A percentile compares a stretch with the other conserved stretches of the same genome.
These are phyloP conservation scores for Epizoanthus rinbou DNA, from an alignment of 92 coral and sea anemone species.

Conservation along the genomic window DNA sequence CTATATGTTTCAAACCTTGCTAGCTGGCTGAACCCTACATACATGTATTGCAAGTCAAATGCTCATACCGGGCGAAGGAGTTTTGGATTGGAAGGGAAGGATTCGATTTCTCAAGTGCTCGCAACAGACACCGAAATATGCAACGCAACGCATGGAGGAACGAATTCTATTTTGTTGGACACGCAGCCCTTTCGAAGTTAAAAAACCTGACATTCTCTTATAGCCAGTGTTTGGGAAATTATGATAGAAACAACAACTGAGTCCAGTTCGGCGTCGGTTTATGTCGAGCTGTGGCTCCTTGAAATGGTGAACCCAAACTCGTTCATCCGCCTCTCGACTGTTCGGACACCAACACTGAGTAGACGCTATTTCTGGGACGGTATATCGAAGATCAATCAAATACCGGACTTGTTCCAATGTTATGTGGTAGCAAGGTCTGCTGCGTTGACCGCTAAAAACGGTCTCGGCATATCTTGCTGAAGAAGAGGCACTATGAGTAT, in stretches of 20 bases:
- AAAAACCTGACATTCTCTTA: conserved; percentile 52
- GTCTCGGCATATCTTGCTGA: background rate
- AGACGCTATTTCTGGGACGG: conserved; percentile 35
- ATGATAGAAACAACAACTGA: conserved; percentile 30
- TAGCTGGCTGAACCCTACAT: too few species aligned
- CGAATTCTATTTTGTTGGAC: conserved; percentile 61
- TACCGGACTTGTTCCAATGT: conserved; percentile 41
- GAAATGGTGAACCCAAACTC: conserved; percentile 47
- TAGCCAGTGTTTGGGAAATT: conserved; percentile 56
- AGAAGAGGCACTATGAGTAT: too few species aligned
- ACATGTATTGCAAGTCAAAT: too few species aligned
- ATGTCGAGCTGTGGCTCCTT: conserved; percentile 15
- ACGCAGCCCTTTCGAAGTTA: conserved; percentile 46
- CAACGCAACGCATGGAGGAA: conserved; percentile 52
- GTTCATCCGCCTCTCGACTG: conserved; percentile 46
- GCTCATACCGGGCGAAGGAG: too few species aligned
- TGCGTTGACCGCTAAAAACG: conserved; percentile 32
- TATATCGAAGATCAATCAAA: conserved; percentile 34
- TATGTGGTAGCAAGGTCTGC: conserved; percentile 45
- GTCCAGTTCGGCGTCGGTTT: conserved; percentile 43
- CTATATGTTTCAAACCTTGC: too few species aligned
- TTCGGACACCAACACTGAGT: conserved; percentile 32
- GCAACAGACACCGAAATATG: conserved; percentile 52
- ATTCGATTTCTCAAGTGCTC: conserved; percentile 61
- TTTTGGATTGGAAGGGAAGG: too few species aligned